Conservation (phyloP, 2,888 invertebrate species). For the Hemicrepidius hirtus region DNA sequence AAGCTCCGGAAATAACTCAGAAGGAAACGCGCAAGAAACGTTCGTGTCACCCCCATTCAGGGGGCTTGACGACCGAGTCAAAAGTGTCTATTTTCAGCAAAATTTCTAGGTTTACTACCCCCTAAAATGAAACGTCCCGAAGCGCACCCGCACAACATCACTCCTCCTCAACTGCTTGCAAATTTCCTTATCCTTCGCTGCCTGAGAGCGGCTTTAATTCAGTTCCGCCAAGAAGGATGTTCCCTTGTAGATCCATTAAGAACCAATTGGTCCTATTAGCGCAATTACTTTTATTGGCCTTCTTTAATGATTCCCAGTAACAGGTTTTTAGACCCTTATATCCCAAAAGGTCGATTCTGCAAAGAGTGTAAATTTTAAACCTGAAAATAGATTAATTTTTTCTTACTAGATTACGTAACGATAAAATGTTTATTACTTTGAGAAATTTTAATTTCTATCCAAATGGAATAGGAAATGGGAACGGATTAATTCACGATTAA, state of each 20-base stretch:
- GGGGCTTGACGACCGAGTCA: constrained; percentile 28
- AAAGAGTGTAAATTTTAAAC: too few species aligned
- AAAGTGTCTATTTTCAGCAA: constrained; percentile 44
- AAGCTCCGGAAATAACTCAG: constrained; percentile 47
- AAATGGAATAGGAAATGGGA: too few species aligned
- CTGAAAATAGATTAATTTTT: too few species aligned
- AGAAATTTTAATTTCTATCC: too few species aligned
- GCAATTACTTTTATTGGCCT: constrained; percentile 44
- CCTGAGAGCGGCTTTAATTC: constrained; percentile 41
- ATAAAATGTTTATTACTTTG: too few species aligned
- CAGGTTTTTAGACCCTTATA: constrained; percentile 9
- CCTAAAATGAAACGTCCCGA: constrained; percentile 38
- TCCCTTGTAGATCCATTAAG: constrained; percentile 48
- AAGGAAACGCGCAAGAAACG: constrained; percentile 39
- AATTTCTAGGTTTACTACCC: constrained; percentile 43
- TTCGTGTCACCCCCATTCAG: constrained; percentile 32
- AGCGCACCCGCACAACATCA: constrained; percentile 32
- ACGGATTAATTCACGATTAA: too few species aligned
- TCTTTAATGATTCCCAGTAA: constrained; percentile 11
- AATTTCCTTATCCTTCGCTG: constrained; percentile 42
- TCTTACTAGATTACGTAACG: too few species aligned
- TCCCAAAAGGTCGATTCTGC: too few species aligned
- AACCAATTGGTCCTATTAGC: constrained; percentile 50
- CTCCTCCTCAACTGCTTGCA: constrained; percentile 42
- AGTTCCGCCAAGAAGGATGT: constrained; percentile 41